Conservation (phyloP, 2,113 vertebrate species). For the Epinephelus moara region DNA sequence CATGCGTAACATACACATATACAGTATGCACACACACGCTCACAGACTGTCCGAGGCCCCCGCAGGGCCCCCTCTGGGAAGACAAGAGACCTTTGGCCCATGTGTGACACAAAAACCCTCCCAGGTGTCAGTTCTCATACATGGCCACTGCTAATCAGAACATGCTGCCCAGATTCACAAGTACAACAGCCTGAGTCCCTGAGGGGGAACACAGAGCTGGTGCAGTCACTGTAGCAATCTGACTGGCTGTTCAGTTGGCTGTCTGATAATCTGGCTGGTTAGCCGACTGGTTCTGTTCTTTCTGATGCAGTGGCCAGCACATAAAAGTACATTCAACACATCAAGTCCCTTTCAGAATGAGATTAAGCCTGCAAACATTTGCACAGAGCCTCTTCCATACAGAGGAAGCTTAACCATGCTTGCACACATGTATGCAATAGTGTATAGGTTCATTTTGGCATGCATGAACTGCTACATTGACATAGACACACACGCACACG, state of each 20-base stretch:
- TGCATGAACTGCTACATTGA: not conserved
- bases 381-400: not conserved
- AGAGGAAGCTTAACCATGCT: constrained; percentile 1
- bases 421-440: constrained; percentile 6
- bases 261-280: constrained; percentile 46
- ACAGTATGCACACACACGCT: not conserved
- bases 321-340: constrained; percentile 27
- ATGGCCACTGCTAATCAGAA: constrained; percentile 58
- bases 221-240: constrained; percentile 24
- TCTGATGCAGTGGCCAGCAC: constrained; percentile 2
- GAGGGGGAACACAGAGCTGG: constrained; percentile 28
- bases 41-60: not conserved
- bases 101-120: constrained; percentile 39
- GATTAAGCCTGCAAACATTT: constrained; percentile 15
- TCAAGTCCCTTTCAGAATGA: constrained; percentile 10
- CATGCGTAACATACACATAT: constrained; percentile 9
- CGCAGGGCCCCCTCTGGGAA: constrained; percentile 6
- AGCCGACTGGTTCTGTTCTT: constrained; percentile 13
- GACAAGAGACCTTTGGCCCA: constrained; percentile 30
- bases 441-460: constrained; percentile 5
- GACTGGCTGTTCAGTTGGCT: constrained; percentile 42
- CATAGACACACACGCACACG: not conserved
- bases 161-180: constrained; percentile 52
- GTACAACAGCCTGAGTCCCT: constrained; percentile 42
- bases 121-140: constrained; percentile 36